Conservation (phyloP, 2,888 invertebrate genomes). For the Pollenia amentaria region DNA sequence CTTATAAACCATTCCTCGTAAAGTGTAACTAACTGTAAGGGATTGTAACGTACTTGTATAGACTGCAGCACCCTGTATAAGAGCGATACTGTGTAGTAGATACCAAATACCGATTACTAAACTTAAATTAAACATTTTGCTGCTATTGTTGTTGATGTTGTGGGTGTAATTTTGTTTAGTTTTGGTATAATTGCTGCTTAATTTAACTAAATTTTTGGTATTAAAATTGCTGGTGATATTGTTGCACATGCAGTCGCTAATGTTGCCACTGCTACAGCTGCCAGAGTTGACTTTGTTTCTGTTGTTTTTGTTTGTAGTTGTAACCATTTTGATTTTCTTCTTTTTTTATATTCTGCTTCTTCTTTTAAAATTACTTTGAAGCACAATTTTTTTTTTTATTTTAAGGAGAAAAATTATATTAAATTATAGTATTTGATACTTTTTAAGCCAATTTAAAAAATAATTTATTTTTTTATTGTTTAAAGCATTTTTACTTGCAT, state of each 20-base stretch:
- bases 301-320: constrained; percentile 70
- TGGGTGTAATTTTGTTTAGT: constrained; percentile 47
- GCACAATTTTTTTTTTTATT: constrained; percentile 18
- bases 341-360: constrained; percentile 9
- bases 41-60: constrained; percentile 82
- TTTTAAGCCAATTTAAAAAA: background rate
- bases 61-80: constrained; percentile 82
- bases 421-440: background rate
- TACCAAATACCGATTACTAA: constrained; percentile 79
- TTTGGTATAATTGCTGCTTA: constrained; percentile 62
- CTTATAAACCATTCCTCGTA: no score
- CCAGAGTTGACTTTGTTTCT: constrained; percentile 34
- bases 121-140: constrained; percentile 66
- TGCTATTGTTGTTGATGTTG: constrained; percentile 40
- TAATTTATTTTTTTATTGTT: background rate
- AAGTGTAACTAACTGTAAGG: background rate
- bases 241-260: constrained; percentile 59
- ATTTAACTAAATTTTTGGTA: constrained; percentile 65
- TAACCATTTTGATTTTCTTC: constrained; percentile 77
- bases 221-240: constrained; percentile 52
- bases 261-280: constrained; percentile 42
- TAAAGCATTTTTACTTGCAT: constrained; percentile 15
- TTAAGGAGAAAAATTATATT: background rate
- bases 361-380: background rate
- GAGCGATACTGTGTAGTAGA: constrained; percentile 77